A percentile compares a stretch with the other conserved stretches of the same genome.
Conservation (phyloP, 2,797 vertebrate species). For the Pogonophryne albipinna region DNA sequence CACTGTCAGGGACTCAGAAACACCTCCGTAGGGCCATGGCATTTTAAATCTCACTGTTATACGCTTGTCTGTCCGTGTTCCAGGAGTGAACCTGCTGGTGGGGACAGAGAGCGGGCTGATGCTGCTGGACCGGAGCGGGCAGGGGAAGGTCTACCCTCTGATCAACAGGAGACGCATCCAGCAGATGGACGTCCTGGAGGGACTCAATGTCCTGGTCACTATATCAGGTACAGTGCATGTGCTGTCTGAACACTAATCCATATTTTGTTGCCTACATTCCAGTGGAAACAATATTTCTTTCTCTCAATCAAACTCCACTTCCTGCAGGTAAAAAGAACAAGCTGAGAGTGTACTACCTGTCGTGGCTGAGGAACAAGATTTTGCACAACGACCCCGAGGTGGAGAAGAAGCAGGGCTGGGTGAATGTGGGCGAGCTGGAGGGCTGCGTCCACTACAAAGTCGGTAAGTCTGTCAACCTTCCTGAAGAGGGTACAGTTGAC, state of each 20-base stretch:
- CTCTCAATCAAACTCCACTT: background rate
- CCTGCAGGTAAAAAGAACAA: slow-evolving; percentile 92
- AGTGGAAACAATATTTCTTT: background rate
- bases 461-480: slow-evolving; percentile 78
- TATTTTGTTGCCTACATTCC: background rate
- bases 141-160: slow-evolving; percentile 92
- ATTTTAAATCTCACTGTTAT: background rate
- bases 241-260: background rate
- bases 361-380: slow-evolving; percentile 95
- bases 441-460: slow-evolving; percentile 94
- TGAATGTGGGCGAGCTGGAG: slow-evolving; percentile 94
- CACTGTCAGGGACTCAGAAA: background rate
- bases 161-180: slow-evolving; percentile 92
- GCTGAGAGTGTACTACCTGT: slow-evolving; percentile 93
- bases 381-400: slow-evolving; percentile 95
- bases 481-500: background rate
- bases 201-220: slow-evolving; percentile 92
- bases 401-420: slow-evolving; percentile 96
- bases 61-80: background rate
- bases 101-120: slow-evolving; percentile 92
- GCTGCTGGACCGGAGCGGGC: slow-evolving; percentile 91
- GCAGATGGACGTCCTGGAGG: slow-evolving; percentile 94
- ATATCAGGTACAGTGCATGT: slow-evolving; percentile 86
- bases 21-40: background rate
- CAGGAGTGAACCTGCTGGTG: slow-evolving; percentile 93